A percentile compares a stretch with the other conserved stretches of the same genome.
These are phyloP conservation scores for Leptopilina myrica DNA, from an alignment of 2,888 invertebrate genomes.

Conservation along the genomic window DNA sequence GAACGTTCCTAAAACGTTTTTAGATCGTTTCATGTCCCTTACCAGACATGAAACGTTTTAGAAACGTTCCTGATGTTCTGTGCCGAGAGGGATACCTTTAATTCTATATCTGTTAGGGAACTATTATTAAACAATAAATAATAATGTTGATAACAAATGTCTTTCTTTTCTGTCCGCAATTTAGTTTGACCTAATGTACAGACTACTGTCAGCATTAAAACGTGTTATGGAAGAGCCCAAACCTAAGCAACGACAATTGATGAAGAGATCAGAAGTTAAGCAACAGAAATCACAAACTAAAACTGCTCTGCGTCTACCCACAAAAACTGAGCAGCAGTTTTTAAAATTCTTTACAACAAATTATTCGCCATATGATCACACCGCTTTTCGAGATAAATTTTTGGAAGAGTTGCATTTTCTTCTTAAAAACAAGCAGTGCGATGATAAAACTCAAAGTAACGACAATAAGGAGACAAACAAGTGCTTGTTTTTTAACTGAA, in stretches of 20 bases:
- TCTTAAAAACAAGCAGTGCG: background rate
- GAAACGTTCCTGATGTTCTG: too few species aligned
- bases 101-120: too few species aligned
- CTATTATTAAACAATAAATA: too few species aligned
- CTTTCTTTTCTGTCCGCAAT: constrained; percentile 18
- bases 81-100: too few species aligned
- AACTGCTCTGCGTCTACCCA: constrained; percentile 57
- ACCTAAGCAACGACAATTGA: constrained; percentile 58
- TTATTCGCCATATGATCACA: constrained; percentile 41
- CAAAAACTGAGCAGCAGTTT: constrained; percentile 64
- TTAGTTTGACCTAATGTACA: constrained; percentile 68
- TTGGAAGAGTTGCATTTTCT: background rate
- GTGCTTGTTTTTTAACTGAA: background rate
- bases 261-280: constrained; percentile 63
- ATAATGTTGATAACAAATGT: too few species aligned
- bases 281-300: constrained; percentile 51
- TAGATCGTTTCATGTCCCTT: too few species aligned
- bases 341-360: constrained; percentile 67
- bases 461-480: background rate
- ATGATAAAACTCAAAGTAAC: background rate
- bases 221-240: constrained; percentile 69
- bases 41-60: too few species aligned
- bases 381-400: background rate
- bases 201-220: constrained; percentile 63
- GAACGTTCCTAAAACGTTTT: background rate